Evolutionary conservation across 2,113 vertebrate genomes (phyloP).

Genomic region (human): GRCh38 chr2:121566001-121566500

Average conservation of each 20-base stretch:
- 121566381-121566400: background rate
- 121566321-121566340: background rate
- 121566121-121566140: background rate
- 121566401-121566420: background rate
- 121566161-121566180: background rate
- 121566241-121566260: background rate
- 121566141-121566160: background rate
- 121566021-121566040: slow-evolving; percentile 9
- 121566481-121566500: background rate
- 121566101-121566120: slow-evolving; percentile 4
- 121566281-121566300: background rate
- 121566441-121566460: background rate
- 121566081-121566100: slow-evolving; percentile 57
- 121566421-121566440: background rate
- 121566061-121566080: slow-evolving; percentile 24
- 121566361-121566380: background rate
- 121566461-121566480: background rate
- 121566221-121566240: background rate
- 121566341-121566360: background rate
- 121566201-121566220: background rate
- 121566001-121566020: background rate
- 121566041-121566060: slow-evolving; percentile 55
- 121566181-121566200: rapidly evolving
- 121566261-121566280: background rate
- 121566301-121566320: background rate